These are phyloP conservation scores for Lepeophtheirus nordmannii DNA, from an alignment of 2,888 invertebrate species.

Conservation along the genomic window DNA sequence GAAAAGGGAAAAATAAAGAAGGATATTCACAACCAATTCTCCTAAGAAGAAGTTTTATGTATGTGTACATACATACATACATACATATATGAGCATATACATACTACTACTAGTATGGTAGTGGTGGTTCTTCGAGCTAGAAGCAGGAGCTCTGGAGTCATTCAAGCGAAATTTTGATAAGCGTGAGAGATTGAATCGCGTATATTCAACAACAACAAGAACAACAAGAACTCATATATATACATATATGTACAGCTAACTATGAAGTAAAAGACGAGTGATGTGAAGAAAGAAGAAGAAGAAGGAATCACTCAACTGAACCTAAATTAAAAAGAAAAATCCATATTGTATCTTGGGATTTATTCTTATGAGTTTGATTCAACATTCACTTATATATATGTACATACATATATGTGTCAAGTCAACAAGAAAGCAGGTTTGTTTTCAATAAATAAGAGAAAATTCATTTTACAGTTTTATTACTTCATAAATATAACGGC, in stretches of 20 bases:
- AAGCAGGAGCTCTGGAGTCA: not conserved
- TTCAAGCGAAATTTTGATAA: slow-evolving; percentile 18
- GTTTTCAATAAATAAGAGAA: too few relatives aligned
- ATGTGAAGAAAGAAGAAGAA: not conserved
- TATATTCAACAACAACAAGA: not conserved
- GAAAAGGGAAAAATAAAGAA: too few relatives aligned
- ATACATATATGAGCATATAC: too few relatives aligned
- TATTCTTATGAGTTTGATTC: too few relatives aligned
- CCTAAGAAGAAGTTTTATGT: not conserved
- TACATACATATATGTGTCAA: too few relatives aligned
- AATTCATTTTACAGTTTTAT: too few relatives aligned
- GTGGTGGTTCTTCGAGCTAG: not conserved
- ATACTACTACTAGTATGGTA: too few relatives aligned
- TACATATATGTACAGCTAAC: not conserved
- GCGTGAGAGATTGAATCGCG: slow-evolving; percentile 19
- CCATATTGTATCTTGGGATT: not conserved
- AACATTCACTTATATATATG: too few relatives aligned
- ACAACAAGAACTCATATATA: not conserved
- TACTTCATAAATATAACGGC: too few relatives aligned
- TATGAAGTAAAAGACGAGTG: not conserved
- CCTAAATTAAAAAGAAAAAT: not conserved
- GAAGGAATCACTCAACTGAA: slow-evolving; percentile 2
- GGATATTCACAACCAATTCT: too few relatives aligned
- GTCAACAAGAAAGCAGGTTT: too few relatives aligned
- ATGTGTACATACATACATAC: too few relatives aligned